Evolutionary conservation across 37 sponge, comb jelly and placozoan genomes (phyloP).

Genomic region (Diacarnus erythraeanus): DNA sequence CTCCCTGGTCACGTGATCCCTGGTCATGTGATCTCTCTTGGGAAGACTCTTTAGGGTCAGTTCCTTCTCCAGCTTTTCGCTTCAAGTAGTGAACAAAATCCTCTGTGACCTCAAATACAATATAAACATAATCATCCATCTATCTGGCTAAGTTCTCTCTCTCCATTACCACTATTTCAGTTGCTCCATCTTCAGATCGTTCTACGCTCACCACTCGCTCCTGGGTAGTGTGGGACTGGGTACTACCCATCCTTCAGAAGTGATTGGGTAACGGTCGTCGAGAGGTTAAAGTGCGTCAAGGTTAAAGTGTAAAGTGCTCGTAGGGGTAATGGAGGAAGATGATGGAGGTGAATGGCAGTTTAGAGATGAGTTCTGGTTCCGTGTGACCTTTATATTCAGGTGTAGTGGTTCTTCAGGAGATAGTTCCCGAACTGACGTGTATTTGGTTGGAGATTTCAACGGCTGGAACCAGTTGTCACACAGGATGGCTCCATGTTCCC

Average conservation of each 20-base stretch:
- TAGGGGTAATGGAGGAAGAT: neutral
- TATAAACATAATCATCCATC: neutral
- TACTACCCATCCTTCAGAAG: conserved; percentile 4
- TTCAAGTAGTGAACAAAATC: conserved; percentile 20
- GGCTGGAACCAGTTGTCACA: conserved; percentile 55
- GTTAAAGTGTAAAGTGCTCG: neutral
- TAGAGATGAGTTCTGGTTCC: conserved; percentile 82
- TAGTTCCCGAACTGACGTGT: conserved; percentile 9
- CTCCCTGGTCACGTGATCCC: neutral
- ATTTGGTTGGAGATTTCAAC: conserved; percentile 81
- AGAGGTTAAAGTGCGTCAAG: neutral
- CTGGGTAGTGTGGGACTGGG: neutral
- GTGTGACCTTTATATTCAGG: conserved; percentile 74
- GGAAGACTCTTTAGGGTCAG: neutral
- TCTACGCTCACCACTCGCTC: conserved; percentile 29
- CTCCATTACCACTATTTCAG: neutral
- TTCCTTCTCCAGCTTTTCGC: neutral
- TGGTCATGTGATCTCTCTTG: neutral
- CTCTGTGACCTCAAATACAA: conserved; percentile 14
- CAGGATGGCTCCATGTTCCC: conserved; percentile 49
- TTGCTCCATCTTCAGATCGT: neutral
- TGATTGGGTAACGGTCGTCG: neutral
- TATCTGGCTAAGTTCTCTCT: neutral
- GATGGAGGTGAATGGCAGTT: conserved; percentile 12
- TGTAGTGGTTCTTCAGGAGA: neutral